Evolutionary conservation across 2,797 vertebrate species (phyloP).

Genomic region (Coluber constrictor): DNA sequence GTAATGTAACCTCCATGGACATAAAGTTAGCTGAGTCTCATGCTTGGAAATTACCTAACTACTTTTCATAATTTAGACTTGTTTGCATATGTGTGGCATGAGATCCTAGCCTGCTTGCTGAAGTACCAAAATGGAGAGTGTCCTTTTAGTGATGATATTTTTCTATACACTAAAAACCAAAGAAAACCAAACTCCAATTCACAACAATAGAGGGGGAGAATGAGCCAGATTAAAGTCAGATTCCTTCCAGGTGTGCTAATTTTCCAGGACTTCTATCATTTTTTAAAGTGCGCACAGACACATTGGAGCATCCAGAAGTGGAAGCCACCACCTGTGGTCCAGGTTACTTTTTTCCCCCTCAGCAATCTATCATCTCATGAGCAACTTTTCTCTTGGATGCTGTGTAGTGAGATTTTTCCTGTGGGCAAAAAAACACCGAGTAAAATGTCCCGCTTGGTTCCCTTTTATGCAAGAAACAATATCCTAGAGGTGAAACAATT

Average conservation of each 20-base stretch:
- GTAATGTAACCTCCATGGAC: not conserved
- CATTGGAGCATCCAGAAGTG: not conserved
- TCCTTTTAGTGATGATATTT: not conserved
- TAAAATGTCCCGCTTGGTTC: not conserved
- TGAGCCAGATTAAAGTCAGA: not conserved
- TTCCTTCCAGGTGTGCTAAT: not conserved
- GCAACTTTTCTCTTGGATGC: not conserved
- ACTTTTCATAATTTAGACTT: not conserved
- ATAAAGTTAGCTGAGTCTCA: not conserved
- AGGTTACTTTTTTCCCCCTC: not conserved
- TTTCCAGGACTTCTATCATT: not conserved
- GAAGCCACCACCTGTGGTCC: not conserved
- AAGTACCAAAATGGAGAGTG: not conserved
- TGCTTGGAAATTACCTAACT: not conserved
- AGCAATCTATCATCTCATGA: not conserved
- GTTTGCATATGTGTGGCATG: not conserved
- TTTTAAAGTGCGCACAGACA: not conserved
- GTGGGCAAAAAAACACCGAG: not conserved
- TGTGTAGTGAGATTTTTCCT: not conserved
- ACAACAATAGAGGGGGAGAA: not conserved
- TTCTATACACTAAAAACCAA: not conserved
- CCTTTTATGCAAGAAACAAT: not conserved
- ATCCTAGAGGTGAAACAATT: not conserved
- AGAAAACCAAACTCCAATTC: not conserved
- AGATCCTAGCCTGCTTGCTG: not conserved